These are phyloP conservation scores for Spisula solida DNA, from an alignment of 2,888 invertebrate species.

Conservation along the genomic window DNA sequence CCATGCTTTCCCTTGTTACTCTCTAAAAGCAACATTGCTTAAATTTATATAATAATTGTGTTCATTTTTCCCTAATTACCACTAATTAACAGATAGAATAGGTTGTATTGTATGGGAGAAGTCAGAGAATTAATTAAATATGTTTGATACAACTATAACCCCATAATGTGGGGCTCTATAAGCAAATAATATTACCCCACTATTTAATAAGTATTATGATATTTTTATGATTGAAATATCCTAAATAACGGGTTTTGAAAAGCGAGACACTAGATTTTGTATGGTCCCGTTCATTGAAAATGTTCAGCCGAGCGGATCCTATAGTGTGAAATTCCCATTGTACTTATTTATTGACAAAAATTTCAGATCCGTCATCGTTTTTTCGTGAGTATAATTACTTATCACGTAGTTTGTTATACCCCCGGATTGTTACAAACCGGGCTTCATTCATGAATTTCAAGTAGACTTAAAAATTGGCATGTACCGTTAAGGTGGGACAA, in stretches of 20 bases:
- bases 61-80: neutral
- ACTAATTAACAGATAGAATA: neutral
- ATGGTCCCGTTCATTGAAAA: slow-evolving; percentile 22
- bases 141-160: neutral
- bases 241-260: slow-evolving; percentile 8
- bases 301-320: neutral
- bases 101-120: neutral
- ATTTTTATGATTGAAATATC: neutral
- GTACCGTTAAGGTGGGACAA: neutral
- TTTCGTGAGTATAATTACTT: slow-evolving; percentile 32
- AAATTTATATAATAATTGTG: neutral
- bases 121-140: neutral
- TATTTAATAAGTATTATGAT: neutral
- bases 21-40: neutral
- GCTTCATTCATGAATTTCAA: slow-evolving; percentile 42
- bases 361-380: slow-evolving; percentile 30
- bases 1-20: too few species aligned
- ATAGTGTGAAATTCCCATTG: slow-evolving; percentile 47
- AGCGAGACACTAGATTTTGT: neutral
- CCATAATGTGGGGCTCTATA: neutral
- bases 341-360: slow-evolving; percentile 40
- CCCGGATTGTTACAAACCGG: neutral
- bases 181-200: neutral
- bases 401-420: slow-evolving; percentile 20
- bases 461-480: slow-evolving; percentile 30